A percentile compares a stretch with the other conserved stretches of the same genome.
Evolutionary conservation across 2,888 invertebrate genomes (phyloP).

Genomic region (Ptilodon capucinus): DNA sequence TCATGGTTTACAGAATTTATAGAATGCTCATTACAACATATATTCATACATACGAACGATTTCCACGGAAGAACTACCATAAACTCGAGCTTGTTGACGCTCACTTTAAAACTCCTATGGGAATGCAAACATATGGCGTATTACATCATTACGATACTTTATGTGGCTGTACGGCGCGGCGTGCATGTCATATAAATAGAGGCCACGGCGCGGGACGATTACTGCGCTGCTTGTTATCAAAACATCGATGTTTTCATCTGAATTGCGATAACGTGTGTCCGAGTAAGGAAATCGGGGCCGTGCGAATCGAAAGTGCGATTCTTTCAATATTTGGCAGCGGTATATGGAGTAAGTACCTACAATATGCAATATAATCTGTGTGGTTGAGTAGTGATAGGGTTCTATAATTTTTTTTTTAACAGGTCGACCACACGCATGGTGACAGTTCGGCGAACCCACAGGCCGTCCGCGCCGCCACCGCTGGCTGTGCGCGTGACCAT

Average conservation of each 20-base stretch:
- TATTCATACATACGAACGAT: not conserved
- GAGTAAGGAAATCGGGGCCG: conserved; percentile 34
- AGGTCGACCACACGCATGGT: conserved; percentile 37
- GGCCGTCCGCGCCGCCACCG: conserved; percentile 2
- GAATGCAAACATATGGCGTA: conserved; percentile 32
- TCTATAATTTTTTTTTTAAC: conserved; percentile 26
- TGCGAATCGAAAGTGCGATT: conserved; percentile 23
- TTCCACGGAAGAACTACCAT: conserved; percentile 3
- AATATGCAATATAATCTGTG: too few species aligned
- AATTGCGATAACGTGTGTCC: conserved; percentile 28
- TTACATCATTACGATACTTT: conserved; percentile 10
- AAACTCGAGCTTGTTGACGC: conserved; percentile 6
- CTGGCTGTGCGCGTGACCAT: not conserved
- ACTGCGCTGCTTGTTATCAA: conserved; percentile 22
- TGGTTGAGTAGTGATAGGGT: conserved; percentile 8
- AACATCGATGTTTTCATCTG: conserved; percentile 29
- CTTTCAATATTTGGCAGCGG: conserved; percentile 26
- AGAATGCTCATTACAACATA: too few species aligned
- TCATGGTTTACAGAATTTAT: too few species aligned
- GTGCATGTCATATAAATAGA: conserved; percentile 4
- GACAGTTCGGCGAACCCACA: conserved; percentile 38
- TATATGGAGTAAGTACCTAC: conserved; percentile 5
- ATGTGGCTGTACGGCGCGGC: not conserved
- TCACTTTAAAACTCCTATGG: conserved; percentile 32
- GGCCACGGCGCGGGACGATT: conserved; percentile 1